Conservation (phyloP, 2,113 vertebrate species). For the Antechinus flavipes region DNA sequence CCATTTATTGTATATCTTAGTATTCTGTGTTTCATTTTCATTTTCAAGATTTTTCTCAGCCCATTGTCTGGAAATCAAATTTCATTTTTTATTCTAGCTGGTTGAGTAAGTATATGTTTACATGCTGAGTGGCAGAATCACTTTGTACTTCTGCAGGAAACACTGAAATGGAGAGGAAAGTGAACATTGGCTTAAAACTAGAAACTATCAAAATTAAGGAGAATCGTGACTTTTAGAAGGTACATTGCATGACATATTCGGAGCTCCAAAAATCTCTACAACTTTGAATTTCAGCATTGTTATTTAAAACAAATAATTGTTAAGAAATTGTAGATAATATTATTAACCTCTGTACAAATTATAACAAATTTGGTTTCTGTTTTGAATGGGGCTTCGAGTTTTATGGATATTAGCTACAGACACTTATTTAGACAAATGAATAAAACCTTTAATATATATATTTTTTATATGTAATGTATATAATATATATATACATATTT, state of each 20-base stretch:
- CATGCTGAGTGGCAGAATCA: background rate
- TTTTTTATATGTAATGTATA: too few relatives aligned
- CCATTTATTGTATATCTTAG: conserved; percentile 29
- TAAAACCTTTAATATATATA: background rate
- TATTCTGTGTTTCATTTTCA: conserved; percentile 43
- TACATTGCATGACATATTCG: conserved; percentile 22
- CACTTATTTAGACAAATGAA: background rate
- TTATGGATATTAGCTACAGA: conserved; percentile 32
- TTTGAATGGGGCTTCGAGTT: conserved; percentile 22
- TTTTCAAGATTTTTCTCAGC: conserved; percentile 39
- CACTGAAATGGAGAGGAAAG: background rate
- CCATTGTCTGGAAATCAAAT: conserved; percentile 35
- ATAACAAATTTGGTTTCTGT: conserved; percentile 14
- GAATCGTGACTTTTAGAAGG: conserved; percentile 8
- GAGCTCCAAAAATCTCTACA: conserved; percentile 17
- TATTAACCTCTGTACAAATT: background rate
- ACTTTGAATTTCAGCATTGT: conserved; percentile 30
- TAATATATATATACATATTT: background rate
- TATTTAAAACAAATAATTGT: conserved; percentile 18
- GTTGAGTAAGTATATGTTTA: conserved; percentile 10
- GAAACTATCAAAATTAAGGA: conserved; percentile 31
- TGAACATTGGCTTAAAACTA: background rate
- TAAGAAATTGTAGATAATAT: background rate
- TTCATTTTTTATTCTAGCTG: background rate
- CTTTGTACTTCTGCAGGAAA: conserved; percentile 37